Percentiles rank a stretch among this genome's conserved stretches.
Conservation (phyloP, 2,113 vertebrate genomes). For the Chascanopsetta lugubris region DNA sequence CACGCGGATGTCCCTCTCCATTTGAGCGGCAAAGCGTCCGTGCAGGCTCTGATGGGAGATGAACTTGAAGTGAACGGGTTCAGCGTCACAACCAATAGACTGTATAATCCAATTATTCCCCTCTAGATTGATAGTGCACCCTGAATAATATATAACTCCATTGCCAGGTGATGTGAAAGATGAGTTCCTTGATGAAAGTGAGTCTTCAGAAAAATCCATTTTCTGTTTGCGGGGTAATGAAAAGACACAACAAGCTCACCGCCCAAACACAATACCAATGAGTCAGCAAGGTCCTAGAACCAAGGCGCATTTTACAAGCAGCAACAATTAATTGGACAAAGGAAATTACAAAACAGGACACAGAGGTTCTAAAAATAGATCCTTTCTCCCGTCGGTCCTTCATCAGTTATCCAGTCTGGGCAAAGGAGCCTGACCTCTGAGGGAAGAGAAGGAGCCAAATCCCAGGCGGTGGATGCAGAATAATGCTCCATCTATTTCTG, state of each 20-base stretch:
- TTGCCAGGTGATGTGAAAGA: constrained; percentile 16
- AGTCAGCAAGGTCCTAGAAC: constrained; percentile 41
- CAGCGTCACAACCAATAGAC: not conserved
- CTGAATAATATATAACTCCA: constrained; percentile 21
- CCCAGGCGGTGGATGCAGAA: constrained; percentile 44
- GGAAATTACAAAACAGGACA: constrained; percentile 57
- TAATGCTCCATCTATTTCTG: constrained; percentile 56
- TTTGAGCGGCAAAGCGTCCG: constrained; percentile 82
- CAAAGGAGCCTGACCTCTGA: constrained; percentile 55
- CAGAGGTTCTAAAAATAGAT: constrained; percentile 54
- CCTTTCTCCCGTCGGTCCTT: constrained; percentile 27
- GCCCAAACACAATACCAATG: constrained; percentile 43
- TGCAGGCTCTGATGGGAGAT: constrained; percentile 84
- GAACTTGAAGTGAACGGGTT: constrained; percentile 10
- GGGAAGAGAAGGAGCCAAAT: constrained; percentile 27
- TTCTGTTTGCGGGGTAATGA: not conserved
- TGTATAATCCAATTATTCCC: constrained; percentile 5
- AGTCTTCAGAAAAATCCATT: constrained; percentile 21
- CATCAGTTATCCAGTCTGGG: constrained; percentile 50
- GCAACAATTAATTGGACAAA: constrained; percentile 46
- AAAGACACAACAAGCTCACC: constrained; percentile 21
- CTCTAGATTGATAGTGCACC: constrained; percentile 8
- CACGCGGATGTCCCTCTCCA: constrained; percentile 89
- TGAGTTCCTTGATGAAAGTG: constrained; percentile 9
- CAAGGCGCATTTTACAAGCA: constrained; percentile 43